Evolutionary conservation across 2,888 invertebrate species (phyloP).

Genomic region (Eilema griseolum): DNA sequence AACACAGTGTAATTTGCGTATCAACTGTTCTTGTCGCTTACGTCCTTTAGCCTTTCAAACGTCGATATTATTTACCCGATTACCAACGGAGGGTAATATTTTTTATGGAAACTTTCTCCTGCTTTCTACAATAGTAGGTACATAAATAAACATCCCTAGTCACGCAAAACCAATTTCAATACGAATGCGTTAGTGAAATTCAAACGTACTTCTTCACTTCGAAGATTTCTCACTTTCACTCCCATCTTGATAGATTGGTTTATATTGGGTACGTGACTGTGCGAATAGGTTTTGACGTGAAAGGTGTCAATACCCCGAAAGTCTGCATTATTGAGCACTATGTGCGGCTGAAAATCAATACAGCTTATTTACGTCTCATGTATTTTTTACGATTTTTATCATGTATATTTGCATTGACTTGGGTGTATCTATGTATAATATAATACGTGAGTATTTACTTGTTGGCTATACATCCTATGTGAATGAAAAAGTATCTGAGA

Average conservation of each 20-base stretch:
- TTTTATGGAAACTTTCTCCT: too few relatives aligned
- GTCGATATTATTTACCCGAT: too few relatives aligned
- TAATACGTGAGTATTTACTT: too few relatives aligned
- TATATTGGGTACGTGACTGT: background rate
- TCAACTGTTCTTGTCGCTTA: too few relatives aligned
- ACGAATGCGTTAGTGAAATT: conserved; percentile 7
- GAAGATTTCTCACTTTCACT: background rate
- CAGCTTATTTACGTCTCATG: background rate
- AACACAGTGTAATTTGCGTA: too few relatives aligned
- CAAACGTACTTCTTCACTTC: background rate
- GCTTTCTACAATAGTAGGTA: background rate
- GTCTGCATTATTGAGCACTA: background rate
- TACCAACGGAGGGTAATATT: too few relatives aligned
- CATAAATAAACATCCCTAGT: conserved; percentile 1
- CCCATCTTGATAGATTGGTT: background rate
- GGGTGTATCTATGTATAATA: too few relatives aligned
- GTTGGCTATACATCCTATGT: too few relatives aligned
- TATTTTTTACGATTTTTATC: too few relatives aligned
- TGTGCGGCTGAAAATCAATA: background rate
- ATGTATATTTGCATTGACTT: too few relatives aligned
- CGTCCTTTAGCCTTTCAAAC: too few relatives aligned
- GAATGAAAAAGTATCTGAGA: too few relatives aligned
- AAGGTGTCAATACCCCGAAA: background rate
- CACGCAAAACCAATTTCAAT: conserved; percentile 4
- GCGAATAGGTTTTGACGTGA: background rate